A percentile compares a stretch with the other conserved stretches of the same genome.
Conservation (phyloP, 2,113 vertebrate genomes). For the Chrysochloris asiatica region DNA sequence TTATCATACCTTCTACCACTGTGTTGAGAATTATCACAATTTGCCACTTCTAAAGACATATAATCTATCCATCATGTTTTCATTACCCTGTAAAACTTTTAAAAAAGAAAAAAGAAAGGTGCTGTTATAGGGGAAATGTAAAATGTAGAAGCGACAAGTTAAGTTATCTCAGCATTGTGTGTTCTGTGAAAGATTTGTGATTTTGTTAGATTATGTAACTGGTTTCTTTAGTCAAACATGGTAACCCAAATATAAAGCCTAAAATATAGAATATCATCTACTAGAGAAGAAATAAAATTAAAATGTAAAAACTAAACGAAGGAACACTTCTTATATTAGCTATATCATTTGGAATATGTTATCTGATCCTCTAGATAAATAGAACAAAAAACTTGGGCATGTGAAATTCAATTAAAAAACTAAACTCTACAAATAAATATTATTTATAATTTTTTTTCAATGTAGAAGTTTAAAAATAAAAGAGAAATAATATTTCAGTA, state of each 20-base stretch:
- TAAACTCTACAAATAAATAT: constrained; percentile 23
- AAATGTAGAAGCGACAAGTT: no score
- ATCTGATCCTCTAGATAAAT: background rate
- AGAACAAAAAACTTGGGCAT: background rate
- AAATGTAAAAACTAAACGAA: background rate
- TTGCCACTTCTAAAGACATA: background rate
- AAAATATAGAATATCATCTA: background rate
- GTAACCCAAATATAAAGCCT: background rate
- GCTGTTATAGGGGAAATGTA: background rate
- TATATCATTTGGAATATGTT: background rate
- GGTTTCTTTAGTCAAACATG: constrained; percentile 8
- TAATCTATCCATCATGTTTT: background rate
- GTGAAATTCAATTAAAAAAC: constrained; percentile 32
- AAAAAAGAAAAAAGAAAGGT: constrained; percentile 23
- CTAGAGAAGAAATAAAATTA: background rate
- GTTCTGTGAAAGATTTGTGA: background rate
- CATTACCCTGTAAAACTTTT: constrained; percentile 25
- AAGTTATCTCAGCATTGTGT: background rate
- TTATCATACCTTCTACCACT: background rate
- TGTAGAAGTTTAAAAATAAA: constrained; percentile 13
- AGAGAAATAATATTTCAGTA: background rate
- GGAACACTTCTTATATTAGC: background rate
- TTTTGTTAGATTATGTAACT: background rate
- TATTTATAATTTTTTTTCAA: background rate
- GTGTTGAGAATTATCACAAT: background rate